Conservation (phyloP, 2,888 invertebrate species). For the Microctonus hyperodae region DNA sequence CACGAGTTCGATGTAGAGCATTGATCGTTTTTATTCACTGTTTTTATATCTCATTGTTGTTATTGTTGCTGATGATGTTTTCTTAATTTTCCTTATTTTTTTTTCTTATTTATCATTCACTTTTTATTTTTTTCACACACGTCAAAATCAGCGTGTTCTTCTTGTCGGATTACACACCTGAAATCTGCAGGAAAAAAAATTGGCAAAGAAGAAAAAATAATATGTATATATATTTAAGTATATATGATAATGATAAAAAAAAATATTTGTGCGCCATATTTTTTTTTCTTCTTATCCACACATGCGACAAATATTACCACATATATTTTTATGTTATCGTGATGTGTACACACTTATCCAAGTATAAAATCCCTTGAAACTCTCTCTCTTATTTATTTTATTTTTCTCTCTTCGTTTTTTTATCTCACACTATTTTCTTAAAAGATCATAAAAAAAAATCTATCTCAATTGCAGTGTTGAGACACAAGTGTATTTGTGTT, state of each 20-base stretch:
- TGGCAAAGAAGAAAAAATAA: no score
- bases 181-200: background rate
- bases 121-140: background rate
- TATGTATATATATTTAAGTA: background rate
- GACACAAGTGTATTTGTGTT: no score
- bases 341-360: background rate
- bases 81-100: background rate
- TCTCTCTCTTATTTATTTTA: background rate
- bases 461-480: no score
- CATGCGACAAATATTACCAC: background rate
- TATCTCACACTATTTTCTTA: background rate
- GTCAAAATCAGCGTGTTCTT: background rate
- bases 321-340: background rate
- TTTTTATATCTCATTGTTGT: background rate
- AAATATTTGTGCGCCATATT: background rate
- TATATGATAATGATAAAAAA: background rate
- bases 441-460: no score
- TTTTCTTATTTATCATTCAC: background rate
- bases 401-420: background rate
- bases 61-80: background rate
- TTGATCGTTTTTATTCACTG: constrained; percentile 35
- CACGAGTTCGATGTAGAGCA: constrained; percentile 63
- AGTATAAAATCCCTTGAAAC: background rate
- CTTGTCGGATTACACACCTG: background rate
- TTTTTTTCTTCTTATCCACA: background rate